Conservation (phyloP, 2,888 invertebrate species). For the Ariolimax columbianus region DNA sequence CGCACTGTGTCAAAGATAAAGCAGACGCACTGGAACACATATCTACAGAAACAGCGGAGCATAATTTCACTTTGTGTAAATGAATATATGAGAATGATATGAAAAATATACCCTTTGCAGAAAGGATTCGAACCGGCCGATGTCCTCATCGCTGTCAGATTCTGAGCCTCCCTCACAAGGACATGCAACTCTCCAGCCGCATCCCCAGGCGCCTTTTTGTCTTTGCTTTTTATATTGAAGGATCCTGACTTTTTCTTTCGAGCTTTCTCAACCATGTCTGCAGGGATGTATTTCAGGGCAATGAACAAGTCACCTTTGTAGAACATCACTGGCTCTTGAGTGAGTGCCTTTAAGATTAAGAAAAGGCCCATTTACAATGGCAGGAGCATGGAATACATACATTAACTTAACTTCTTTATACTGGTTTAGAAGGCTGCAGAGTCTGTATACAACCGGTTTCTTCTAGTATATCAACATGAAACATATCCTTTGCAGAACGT, state of each 20-base stretch:
- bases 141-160: conserved; percentile 91
- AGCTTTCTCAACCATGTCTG: conserved; percentile 81
- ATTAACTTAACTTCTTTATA: too few relatives aligned
- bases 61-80: conserved; percentile 54
- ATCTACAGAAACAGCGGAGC: too few relatives aligned
- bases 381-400: too few relatives aligned
- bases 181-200: conserved; percentile 90
- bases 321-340: conserved; percentile 73
- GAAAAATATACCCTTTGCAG: conserved; percentile 88
- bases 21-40: too few relatives aligned
- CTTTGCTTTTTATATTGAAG: conserved; percentile 57
- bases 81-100: too few relatives aligned
- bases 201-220: conserved; percentile 53
- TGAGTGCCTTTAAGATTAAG: background rate
- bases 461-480: too few relatives aligned
- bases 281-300: conserved; percentile 92
- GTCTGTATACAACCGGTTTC: too few relatives aligned
- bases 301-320: conserved; percentile 94
- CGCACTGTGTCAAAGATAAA: too few relatives aligned
- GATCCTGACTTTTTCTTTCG: conserved; percentile 59
- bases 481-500: too few relatives aligned
- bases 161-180: conserved; percentile 94
- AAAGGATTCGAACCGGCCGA: conserved; percentile 94
- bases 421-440: too few relatives aligned
- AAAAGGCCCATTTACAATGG: background rate